These are phyloP conservation scores for Trachythela sp. DNA, from an alignment of 64 coral and sea anemone species.

Conservation along the genomic window DNA sequence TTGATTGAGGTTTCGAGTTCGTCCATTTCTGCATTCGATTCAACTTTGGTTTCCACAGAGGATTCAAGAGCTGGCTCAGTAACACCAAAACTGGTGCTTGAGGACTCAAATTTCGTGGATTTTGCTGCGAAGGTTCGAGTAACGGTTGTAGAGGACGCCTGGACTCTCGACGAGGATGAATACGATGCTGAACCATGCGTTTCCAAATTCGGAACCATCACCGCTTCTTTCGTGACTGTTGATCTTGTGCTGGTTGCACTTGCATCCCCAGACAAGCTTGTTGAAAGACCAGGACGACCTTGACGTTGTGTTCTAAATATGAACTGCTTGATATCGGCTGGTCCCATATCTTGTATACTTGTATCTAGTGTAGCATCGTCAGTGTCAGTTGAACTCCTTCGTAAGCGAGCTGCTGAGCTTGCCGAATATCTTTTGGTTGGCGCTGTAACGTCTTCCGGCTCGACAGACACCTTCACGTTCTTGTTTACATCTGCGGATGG, in stretches of 20 bases:
- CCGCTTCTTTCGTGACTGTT: not conserved
- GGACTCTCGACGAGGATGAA: not conserved
- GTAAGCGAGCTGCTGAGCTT: not conserved
- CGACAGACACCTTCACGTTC: not conserved
- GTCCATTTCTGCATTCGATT: not conserved
- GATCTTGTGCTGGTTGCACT: not conserved
- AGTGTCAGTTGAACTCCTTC: not conserved
- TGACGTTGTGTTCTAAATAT: not conserved
- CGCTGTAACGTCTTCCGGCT: not conserved
- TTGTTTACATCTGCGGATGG: not conserved
- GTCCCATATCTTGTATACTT: not conserved
- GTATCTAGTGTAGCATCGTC: not conserved
- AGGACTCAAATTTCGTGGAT: not conserved
- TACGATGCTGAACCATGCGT: not conserved
- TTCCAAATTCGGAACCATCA: not conserved
- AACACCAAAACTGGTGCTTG: not conserved
- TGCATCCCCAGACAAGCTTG: not conserved
- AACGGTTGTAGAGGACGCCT: not conserved
- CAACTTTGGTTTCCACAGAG: not conserved
- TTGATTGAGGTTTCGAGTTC: not conserved
- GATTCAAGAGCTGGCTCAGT: not conserved
- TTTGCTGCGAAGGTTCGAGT: not conserved
- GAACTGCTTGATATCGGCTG: not conserved
- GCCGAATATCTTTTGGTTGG: not conserved
- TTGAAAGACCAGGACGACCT: not conserved